Base-by-base conservation (phyloP, 2,113 vertebrate species). In the Onychostruthus taczanowskii region DNA sequence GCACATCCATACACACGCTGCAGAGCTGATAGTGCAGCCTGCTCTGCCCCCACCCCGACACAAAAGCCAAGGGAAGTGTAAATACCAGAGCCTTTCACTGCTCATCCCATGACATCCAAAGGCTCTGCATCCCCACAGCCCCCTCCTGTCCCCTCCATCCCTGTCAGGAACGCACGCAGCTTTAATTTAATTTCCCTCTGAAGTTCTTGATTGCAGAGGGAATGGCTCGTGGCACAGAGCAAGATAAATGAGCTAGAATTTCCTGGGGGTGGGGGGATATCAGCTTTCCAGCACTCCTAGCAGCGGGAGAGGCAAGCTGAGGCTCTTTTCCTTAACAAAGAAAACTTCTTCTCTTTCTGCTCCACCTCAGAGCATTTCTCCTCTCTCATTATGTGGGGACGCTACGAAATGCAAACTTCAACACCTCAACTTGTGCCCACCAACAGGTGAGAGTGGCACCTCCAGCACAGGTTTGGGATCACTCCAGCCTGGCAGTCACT, bases 191-290 rank as follows among this genome's bases (percentile, higher is more conserved):
- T 88, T 92, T 74, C 82, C 68, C 76, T 84, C 75, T 90, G 59
- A 95, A 94, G 89, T 77, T 82, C 84, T 73, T 70, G 87, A 94
- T 85, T 87, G 89, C 30, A 2, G 78, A 94, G 87, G 58, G 89
- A 95, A 96, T 79, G 67, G 75, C 58, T 96, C 19, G 33, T 87
- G 82, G 93, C 95, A 87, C 67, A 80, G 84, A 95, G 63, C 84
- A 89, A 95, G 95, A 95, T 73, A 93, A 95, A 95, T 44, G 89
- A 96, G 95, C 50, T n/a, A 37, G 59, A 68, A 47, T 84, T 90
- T 69, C 87, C 62, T 44, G 63, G 62, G 41, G 84, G 84, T 9
- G 52, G 79, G 62, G 61, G 79, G 56, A 82, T 62, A 92, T 72
- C 49, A 58, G 87, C 58, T 95, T 95, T 87, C 70, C 70, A 94